phyloP scores from a whole-genome alignment of 2,888 invertebrate genomes.

The Ennomos quercinarius region DNA sequence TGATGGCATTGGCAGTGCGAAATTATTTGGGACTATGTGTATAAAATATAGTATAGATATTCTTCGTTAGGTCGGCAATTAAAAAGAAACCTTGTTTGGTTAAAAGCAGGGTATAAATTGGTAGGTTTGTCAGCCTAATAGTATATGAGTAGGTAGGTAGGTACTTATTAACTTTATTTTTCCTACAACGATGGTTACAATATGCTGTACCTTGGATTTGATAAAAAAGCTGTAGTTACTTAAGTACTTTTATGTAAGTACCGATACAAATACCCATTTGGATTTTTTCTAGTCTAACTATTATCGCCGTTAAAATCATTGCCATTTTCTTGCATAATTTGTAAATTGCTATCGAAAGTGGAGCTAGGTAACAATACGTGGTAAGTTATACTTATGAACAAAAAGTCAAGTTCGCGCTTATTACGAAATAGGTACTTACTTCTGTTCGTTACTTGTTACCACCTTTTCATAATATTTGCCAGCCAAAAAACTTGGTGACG shows the following conservation, averaged over 20 bases:
- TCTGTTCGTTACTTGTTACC: constrained; percentile 12
- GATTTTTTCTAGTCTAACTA: constrained; percentile 3
- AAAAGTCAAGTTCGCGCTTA: constrained; percentile 34
- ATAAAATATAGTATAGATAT: too few species aligned
- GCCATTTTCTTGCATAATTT: constrained; percentile 35
- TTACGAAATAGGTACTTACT: constrained; percentile 29
- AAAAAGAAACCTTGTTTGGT: too few species aligned
- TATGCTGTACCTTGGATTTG: too few species aligned
- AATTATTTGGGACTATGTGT: too few species aligned
- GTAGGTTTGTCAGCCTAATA: too few species aligned
- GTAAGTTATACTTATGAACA: constrained; percentile 23
- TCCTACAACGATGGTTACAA: too few species aligned
- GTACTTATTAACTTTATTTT: too few species aligned
- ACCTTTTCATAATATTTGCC: constrained; percentile 17
- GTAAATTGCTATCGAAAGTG: constrained; percentile 33
- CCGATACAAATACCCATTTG: neutral
- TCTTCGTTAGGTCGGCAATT: too few species aligned
- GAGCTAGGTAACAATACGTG: constrained; percentile 33
- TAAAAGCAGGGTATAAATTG: too few species aligned
- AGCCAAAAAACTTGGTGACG: neutral
- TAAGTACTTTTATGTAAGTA: neutral
- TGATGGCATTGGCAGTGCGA: too few species aligned
- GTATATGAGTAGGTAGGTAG: too few species aligned
- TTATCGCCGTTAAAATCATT: constrained; percentile 24
- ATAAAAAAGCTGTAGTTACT: too few species aligned